Evolutionary conservation across 2,113 vertebrate species (phyloP).

Genomic region (Cyanistes caeruleus): DNA sequence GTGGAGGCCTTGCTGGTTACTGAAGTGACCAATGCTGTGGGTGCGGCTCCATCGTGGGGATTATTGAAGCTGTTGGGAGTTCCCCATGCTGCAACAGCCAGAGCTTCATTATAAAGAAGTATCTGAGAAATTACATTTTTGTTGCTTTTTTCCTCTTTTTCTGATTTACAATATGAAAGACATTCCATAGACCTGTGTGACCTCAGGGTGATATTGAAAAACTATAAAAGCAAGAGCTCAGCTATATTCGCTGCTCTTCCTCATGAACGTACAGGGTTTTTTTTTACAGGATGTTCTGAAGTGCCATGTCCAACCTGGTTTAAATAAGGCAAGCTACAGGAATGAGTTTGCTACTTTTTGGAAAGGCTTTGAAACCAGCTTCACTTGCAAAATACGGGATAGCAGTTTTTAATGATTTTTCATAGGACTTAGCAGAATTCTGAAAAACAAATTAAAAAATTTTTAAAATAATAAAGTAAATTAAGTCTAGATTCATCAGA

Average conservation of each 20-base stretch:
- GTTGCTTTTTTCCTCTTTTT: neutral
- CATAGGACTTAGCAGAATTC: neutral
- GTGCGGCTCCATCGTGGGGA: neutral
- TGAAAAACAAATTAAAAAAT: neutral
- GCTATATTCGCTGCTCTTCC: conserved; percentile 3
- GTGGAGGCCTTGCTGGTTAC: neutral
- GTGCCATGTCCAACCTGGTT: neutral
- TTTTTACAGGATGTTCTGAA: neutral
- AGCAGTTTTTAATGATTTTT: neutral
- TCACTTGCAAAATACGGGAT: neutral
- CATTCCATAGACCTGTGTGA: neutral
- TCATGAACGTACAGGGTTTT: neutral
- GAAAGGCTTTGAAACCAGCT: neutral
- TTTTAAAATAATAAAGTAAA: neutral
- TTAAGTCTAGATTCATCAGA: neutral
- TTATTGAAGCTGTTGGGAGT: neutral
- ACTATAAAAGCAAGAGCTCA: conserved; percentile 27
- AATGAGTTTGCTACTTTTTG: neutral
- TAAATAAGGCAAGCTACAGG: neutral
- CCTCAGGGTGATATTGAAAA: conserved; percentile 16
- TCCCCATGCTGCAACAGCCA: neutral
- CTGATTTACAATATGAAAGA: conserved; percentile 46
- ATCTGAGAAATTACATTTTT: neutral
- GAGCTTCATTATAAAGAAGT: neutral
- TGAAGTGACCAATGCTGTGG: neutral